phyloP scores from a whole-genome alignment of 1,140 invertebrate species.

The Saccostrea glomerata region DNA sequence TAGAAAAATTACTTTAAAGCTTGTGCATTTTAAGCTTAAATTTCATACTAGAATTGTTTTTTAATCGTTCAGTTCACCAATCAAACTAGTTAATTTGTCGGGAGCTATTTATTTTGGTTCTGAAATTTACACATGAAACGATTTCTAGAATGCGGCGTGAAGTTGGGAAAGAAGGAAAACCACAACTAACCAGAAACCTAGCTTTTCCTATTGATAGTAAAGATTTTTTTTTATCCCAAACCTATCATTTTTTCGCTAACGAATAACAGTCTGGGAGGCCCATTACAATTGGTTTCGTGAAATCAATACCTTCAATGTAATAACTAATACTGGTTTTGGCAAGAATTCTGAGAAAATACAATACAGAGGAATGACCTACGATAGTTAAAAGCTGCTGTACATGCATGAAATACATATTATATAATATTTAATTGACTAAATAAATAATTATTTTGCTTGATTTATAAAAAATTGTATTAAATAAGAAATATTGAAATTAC shows the following conservation, averaged over 20 bases:
- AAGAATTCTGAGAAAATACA: neutral
- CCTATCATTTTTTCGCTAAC: constrained; percentile 23
- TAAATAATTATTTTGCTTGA: neutral
- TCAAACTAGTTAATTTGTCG: too few relatives aligned
- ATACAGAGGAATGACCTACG: neutral
- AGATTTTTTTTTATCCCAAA: constrained; percentile 2
- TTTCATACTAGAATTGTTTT: too few relatives aligned
- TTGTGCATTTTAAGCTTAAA: too few relatives aligned
- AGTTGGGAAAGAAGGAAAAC: neutral
- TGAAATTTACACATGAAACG: too few relatives aligned
- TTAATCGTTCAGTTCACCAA: too few relatives aligned
- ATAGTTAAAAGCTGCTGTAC: too few relatives aligned
- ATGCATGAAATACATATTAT: too few relatives aligned
- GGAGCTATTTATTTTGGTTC: too few relatives aligned
- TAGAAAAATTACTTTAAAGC: too few relatives aligned
- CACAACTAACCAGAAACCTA: neutral
- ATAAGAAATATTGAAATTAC: too few relatives aligned
- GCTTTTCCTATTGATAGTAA: neutral
- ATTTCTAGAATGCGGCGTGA: neutral
- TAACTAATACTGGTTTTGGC: neutral
- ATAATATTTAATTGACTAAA: neutral
- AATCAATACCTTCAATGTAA: neutral
- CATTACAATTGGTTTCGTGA: neutral
- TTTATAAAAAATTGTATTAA: neutral
- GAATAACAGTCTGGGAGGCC: neutral